phyloP scores from a whole-genome alignment of 1,140 invertebrate genomes.

The Heliothis virescens region DNA sequence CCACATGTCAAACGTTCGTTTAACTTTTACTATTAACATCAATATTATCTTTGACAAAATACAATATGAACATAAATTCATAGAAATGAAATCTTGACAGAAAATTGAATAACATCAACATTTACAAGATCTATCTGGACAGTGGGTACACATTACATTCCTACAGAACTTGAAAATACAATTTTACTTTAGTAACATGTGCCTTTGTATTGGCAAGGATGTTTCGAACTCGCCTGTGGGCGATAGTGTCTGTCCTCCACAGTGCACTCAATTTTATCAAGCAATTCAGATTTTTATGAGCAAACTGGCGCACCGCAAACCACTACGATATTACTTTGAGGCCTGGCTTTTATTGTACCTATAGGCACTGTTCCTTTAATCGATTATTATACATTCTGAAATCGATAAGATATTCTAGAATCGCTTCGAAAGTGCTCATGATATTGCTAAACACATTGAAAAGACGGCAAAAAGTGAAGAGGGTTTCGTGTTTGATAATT shows the following conservation, averaged over 20 bases:
- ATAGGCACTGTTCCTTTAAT: not conserved
- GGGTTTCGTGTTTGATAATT: too few relatives aligned
- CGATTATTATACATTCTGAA: not conserved
- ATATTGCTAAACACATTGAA: not conserved
- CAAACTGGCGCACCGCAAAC: not conserved
- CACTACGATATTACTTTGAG: not conserved
- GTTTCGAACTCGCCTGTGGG: conserved; percentile 17
- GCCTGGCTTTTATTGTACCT: conserved; percentile 1
- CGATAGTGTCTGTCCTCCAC: not conserved
- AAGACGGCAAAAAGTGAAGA: too few relatives aligned
- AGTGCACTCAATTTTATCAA: conserved; percentile 32
- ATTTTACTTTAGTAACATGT: not conserved
- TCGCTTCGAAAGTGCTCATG: not conserved
- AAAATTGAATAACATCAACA: not conserved
- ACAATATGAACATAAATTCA: too few relatives aligned
- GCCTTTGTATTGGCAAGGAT: not conserved
- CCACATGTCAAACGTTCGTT: too few relatives aligned
- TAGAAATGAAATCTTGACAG: too few relatives aligned
- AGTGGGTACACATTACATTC: not conserved
- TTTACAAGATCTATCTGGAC: not conserved
- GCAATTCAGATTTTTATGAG: conserved; percentile 26
- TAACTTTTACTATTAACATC: too few relatives aligned
- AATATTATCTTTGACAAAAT: too few relatives aligned
- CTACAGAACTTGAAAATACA: not conserved
- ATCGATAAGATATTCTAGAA: not conserved